Percentiles rank a stretch among this genome's conserved stretches.
Conservation (phyloP, 2,797 vertebrate species). For the Sebastes elongatus region DNA sequence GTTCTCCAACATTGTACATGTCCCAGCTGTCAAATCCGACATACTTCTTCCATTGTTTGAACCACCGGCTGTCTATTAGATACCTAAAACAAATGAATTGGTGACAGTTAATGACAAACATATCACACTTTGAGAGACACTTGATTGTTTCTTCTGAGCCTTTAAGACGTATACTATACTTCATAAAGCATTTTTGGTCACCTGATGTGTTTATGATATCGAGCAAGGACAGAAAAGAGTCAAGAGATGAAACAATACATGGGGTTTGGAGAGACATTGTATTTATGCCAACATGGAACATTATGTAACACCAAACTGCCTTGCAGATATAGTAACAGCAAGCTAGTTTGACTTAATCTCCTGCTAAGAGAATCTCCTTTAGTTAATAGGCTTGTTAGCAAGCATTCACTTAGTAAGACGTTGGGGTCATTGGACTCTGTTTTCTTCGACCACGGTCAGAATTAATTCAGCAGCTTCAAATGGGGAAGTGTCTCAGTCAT, state of each 20-base stretch:
- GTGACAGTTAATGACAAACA: constrained; percentile 3
- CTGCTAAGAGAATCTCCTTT: constrained; percentile 66
- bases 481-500: background rate
- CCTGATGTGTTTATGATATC: background rate
- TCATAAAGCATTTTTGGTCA: background rate
- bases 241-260: background rate
- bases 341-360: constrained; percentile 70
- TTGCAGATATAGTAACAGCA: constrained; percentile 64
- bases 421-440: background rate
- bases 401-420: constrained; percentile 28
- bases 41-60: constrained; percentile 99
- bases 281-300: constrained; percentile 12
- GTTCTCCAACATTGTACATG: constrained; percentile 92
- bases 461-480: background rate
- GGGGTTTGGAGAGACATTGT: background rate
- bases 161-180: background rate
- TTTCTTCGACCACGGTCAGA: background rate
- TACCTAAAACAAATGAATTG: constrained; percentile 83
- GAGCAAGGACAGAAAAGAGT: background rate
- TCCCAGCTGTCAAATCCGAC: constrained; percentile 98
- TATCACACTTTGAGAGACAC: background rate
- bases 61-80: constrained; percentile 96
- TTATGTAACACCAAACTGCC: constrained; percentile 49
- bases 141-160: background rate
- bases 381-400: constrained; percentile 68